A percentile compares a stretch with the other conserved stretches of the same genome.
Evolutionary conservation across 2,888 invertebrate genomes (phyloP).

Genomic region (Rhagonycha fulva): DNA sequence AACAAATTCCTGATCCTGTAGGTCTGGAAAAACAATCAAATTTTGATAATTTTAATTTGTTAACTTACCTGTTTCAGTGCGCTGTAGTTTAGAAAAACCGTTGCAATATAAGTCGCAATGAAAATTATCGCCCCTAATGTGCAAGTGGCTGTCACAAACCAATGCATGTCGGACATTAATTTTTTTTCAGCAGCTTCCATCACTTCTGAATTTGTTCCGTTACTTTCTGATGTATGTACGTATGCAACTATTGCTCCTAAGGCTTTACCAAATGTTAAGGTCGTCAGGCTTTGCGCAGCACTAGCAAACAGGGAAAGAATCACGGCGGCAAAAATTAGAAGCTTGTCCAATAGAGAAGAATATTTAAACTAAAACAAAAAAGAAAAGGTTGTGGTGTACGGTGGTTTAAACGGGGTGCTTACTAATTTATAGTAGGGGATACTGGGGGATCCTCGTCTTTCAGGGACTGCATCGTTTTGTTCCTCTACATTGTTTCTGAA

Average conservation of each 20-base stretch:
- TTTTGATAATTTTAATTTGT: too few species aligned
- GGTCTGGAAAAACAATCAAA: too few species aligned
- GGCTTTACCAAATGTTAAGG: slow-evolving; percentile 68
- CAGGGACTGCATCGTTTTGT: too few species aligned
- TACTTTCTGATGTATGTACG: too few species aligned
- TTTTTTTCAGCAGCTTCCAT: slow-evolving; percentile 47
- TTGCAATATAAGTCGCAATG: slow-evolving; percentile 65
- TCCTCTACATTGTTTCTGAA: background rate
- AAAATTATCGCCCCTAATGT: slow-evolving; percentile 65
- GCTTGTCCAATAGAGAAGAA: too few species aligned
- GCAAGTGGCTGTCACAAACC: slow-evolving; percentile 66
- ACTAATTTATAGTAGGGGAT: too few species aligned
- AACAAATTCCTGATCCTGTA: slow-evolving; percentile 67
- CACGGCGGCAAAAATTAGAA: slow-evolving; percentile 62
- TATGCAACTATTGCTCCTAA: slow-evolving; percentile 63
- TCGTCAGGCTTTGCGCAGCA: slow-evolving; percentile 67
- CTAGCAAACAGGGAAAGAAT: slow-evolving; percentile 65
- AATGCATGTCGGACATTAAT: slow-evolving; percentile 58
- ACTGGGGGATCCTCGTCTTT: too few species aligned
- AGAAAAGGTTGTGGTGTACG: too few species aligned
- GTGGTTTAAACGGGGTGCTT: background rate
- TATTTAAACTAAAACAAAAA: too few species aligned
- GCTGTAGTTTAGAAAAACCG: slow-evolving; percentile 70
- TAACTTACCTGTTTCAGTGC: too few species aligned
- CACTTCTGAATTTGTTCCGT: background rate